These are phyloP conservation scores for Oreonectes daqikongensis DNA, from an alignment of 2,797 vertebrate species.

Conservation along the genomic window DNA sequence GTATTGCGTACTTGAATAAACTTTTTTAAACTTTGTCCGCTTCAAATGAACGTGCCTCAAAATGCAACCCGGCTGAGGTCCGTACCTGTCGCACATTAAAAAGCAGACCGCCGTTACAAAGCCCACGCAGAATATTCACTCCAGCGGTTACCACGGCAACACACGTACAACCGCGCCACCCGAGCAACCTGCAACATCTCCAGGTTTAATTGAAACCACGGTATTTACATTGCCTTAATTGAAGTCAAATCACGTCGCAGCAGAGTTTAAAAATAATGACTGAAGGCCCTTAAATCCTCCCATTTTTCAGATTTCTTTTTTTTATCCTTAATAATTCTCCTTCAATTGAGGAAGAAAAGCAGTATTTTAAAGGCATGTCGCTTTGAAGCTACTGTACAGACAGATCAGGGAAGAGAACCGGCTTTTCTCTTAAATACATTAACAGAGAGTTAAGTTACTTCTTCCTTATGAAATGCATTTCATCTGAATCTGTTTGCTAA, in stretches of 20 bases:
- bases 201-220: conserved; percentile 47
- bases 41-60: background rate
- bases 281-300: background rate
- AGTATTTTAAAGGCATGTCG: background rate
- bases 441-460: too few relatives aligned
- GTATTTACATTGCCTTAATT: conserved; percentile 47
- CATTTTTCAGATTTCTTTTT: background rate
- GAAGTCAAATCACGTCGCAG: conserved; percentile 37
- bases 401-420: background rate
- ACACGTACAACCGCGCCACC: conserved; percentile 16
- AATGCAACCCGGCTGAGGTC: background rate
- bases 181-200: conserved; percentile 34
- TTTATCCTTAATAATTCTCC: conserved; percentile 8
- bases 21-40: background rate
- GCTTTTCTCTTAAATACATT: background rate
- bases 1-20: too few relatives aligned
- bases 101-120: conserved; percentile 1
- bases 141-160: conserved; percentile 48
- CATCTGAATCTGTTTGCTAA: too few relatives aligned
- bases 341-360: conserved; percentile 1
- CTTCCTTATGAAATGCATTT: too few relatives aligned
- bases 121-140: conserved; percentile 25
- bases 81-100: conserved; percentile 21
- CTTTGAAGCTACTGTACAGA: background rate
- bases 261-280: conserved; percentile 47